Base-by-base conservation (phyloP, 2,113 vertebrate genomes). In the Pan paniscus region DNA sequence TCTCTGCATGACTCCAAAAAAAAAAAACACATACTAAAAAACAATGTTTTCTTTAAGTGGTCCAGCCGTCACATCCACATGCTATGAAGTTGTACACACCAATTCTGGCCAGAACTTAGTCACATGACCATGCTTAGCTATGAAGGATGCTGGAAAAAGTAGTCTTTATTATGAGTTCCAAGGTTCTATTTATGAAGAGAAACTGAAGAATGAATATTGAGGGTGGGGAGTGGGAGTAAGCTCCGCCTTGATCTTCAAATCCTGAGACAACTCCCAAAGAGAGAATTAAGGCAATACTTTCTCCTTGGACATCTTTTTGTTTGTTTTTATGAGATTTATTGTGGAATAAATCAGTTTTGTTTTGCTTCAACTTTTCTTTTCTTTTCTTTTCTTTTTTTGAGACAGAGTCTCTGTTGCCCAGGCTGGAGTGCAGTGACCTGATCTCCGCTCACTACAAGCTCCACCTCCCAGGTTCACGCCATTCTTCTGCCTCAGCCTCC, bases 281-380 rank as follows among this genome's bases (percentile, higher is more conserved):
- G n/a, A 52, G n/a, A 90, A 72, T 48, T 64, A 80, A 93, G 43
- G 17, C 72, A 25, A 43, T 23, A 9, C 35, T 48, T 70, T 59
- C 40, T 76, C 25, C 35, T n/a, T 18, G 48, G 48, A 93, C 16
- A 55, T 48, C 59, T 55, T 79, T 64, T 78, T 55, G 17, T 8
- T 50, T 46, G 64, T 27, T 87, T 81, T 70, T 81, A 32, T 72
- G 6, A 88, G n/a, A 50, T 9, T 70, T 78, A 35, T 1, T 76
- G 5, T 57, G 3, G n/a, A 50, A 85, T 61, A 59, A 70, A 90
- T 46, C 59, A 35, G n/a, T 67, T 95, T 64, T 64, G 61, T 25
- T 89, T 92, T 7, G 70, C 93, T 92, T 93, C 82, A 85, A 67
- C 23, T 84, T 90, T 90, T 89, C 57, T 95, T 55, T 55, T 55